Evolutionary conservation across 2,888 invertebrate species (phyloP), one percentile per base, ranked within the genome.

Genomic region (Chrysolina oricalcia): DNA sequence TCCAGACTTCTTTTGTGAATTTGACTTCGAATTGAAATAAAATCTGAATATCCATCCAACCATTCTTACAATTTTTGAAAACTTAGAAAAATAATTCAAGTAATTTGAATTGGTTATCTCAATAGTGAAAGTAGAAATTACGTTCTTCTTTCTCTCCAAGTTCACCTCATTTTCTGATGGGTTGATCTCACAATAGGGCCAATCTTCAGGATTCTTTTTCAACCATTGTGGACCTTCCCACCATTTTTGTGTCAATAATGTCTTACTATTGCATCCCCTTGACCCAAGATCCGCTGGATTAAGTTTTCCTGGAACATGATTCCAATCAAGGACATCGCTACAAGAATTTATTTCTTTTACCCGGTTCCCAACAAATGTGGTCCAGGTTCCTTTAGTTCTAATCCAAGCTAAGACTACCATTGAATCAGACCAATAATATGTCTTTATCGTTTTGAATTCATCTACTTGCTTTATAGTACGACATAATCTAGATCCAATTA

Each of bases 361-460:
- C 23, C 48, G 21, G n/a, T 67, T 67, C 0, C 35, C 17, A 15
- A 63, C 46, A 63, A 70, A 63, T 23, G 48, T 63, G n/a, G 15
- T 53, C 23, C 53, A 70, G 15, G 40, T 19, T 43, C 17, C 48
- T 63, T 63, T 63, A 23, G 48, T 70, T 50, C 27, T 46, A n/a
- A 63, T 63, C 35, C 63, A 70, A 2, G 63, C 46, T 27, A 70
- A 27, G 15, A 35, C 63, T 19, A 35, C 50, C 35, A 53, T 70
- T n/a, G 50, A 70, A 9, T 70, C 46, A 17, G n/a, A n/a, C n/a
- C n/a, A n/a, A n/a, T n/a, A n/a, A n/a, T n/a, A n/a, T n/a, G n/a
- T n/a, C n/a, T n/a, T 46, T 27, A 48, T 40, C 23, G 19, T 21
- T n/a, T n/a, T 23, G 9, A 21, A 46, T 10, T 15, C 21, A 10